Base-by-base conservation (phyloP, 2,797 vertebrate genomes). In the Tragelaphus eurycerus region DNA sequence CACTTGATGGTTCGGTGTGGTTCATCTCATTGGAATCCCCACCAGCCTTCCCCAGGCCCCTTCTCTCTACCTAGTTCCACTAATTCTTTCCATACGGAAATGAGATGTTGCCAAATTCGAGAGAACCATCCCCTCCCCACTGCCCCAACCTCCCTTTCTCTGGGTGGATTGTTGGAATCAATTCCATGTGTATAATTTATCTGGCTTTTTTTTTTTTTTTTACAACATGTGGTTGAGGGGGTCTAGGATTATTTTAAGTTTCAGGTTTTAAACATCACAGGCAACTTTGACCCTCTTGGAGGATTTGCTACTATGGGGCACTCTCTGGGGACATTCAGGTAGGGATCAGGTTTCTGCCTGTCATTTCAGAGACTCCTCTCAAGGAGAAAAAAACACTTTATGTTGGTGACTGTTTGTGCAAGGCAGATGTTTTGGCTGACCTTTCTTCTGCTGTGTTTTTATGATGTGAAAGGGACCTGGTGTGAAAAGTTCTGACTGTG, bases 191-290 rank as follows among this genome's bases (percentile, higher is more conserved):
- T 64, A 1, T 1, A 31, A 16, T 59, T 14, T 0, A 91, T 90
- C 86, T 81, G 54, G 27, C 62, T 74, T 78, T 96, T 38, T 19
- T 2, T n/a, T n/a, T 34, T 34, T 34, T 10, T 57, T 57, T 57
- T 3, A 62, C 0, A 23, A 4, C 78, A n/a, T 86, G 54, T 84
- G 96, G 96, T 95, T 3, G 0, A 7, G 52, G 16, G 43, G 31
- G 64, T 89, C 83, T 89, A 96, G 85, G 92, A 96, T 84, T 86
- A 96, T 95, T 55, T 95, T 7, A 23, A 90, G 38, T 92, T 96
- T 94, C 88, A 78, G 97, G 50, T 97, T 97, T 97, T 52, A 96
- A 46, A 95, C 87, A 64, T 92, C 95, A 96, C 67, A 93, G 92
- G 93, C 90, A 83, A 5, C 50, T 93, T 78, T 92, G 76, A 89